Evolutionary conservation across 2,888 invertebrate species (phyloP).

Genomic region (Cataglyphis livida): DNA sequence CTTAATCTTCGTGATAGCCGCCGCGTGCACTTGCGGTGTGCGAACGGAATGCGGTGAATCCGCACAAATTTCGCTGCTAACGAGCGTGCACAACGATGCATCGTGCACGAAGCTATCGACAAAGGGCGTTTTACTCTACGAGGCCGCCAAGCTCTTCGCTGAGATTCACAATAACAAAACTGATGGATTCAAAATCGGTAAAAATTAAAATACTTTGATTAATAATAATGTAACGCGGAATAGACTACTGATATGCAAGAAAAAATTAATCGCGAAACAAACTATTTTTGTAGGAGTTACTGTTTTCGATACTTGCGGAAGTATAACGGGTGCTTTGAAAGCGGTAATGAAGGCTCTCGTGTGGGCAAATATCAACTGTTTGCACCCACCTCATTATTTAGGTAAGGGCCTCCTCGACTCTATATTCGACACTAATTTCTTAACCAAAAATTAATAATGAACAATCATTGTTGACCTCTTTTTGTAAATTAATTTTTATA

Average conservation of each 20-base stretch:
- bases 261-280: background rate
- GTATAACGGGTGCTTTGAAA: constrained; percentile 81
- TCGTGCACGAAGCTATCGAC: constrained; percentile 78
- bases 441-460: background rate
- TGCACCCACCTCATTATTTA: constrained; percentile 83
- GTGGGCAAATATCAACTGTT: constrained; percentile 83
- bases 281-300: constrained; percentile 62
- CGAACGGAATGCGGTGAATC: constrained; percentile 78
- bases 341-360: constrained; percentile 84
- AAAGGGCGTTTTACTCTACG: constrained; percentile 80
- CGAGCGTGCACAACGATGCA: constrained; percentile 80
- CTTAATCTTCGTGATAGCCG: constrained; percentile 72
- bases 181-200: constrained; percentile 82
- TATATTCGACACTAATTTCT: background rate
- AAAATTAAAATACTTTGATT: constrained; percentile 6
- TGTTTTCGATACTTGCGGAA: constrained; percentile 85
- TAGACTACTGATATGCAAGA: background rate
- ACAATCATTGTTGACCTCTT: background rate
- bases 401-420: constrained; percentile 74
- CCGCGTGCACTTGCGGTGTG: constrained; percentile 82
- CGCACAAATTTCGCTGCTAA: constrained; percentile 78
- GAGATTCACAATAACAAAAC: constrained; percentile 81
- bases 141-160: constrained; percentile 79
- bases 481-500: background rate
- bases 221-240: background rate